These are phyloP conservation scores for Girardinus metallicus DNA, from an alignment of 2,797 vertebrate species.

Conservation along the genomic window DNA sequence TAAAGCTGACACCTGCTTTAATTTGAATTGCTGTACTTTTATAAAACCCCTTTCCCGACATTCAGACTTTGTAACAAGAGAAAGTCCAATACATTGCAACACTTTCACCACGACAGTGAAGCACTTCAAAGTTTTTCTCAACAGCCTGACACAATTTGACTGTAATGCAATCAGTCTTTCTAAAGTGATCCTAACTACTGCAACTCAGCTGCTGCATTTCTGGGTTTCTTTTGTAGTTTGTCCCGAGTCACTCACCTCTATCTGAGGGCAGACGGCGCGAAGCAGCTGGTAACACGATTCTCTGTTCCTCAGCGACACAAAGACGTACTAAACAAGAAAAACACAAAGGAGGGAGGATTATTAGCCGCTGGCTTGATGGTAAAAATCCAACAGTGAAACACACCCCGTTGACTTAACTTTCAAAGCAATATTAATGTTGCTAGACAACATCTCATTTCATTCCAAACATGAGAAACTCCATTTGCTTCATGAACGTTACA, in stretches of 20 bases:
- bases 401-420: background rate
- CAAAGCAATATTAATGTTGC: background rate
- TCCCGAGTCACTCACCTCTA: slow-evolving; percentile 75
- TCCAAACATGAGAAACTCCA: background rate
- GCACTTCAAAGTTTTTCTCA: background rate
- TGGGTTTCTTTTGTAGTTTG: background rate
- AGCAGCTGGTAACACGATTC: slow-evolving; percentile 86
- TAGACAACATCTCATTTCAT: background rate
- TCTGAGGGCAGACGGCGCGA: slow-evolving; percentile 79
- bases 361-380: slow-evolving; percentile 10
- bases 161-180: background rate
- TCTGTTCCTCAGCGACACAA: slow-evolving; percentile 84
- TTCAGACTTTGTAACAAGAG: background rate
- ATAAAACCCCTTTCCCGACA: background rate
- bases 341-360: slow-evolving; percentile 2
- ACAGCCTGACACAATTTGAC: background rate
- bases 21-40: background rate
- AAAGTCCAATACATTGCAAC: background rate
- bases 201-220: background rate
- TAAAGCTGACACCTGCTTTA: background rate
- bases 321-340: slow-evolving; percentile 79
- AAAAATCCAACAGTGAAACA: slow-evolving; percentile 12
- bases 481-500: background rate
- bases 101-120: background rate
- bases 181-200: background rate